phyloP scores from a whole-genome alignment of 2,113 vertebrate species.

The Caracal caracal region DNA sequence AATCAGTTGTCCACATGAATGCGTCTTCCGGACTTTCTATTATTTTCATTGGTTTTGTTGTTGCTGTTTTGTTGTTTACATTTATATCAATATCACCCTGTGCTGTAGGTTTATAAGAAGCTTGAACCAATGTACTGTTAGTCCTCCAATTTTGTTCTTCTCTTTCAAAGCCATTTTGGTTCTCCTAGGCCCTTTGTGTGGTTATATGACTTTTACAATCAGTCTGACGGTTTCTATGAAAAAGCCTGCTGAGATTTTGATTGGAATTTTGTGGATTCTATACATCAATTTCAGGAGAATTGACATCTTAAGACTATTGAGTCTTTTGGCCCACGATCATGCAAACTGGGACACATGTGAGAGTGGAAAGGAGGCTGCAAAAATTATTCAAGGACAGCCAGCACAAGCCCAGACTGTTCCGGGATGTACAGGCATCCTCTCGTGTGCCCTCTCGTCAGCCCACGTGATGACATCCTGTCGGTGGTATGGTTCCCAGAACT shows the following conservation, averaged over 20 bases:
- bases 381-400: not conserved
- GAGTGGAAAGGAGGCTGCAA: not conserved
- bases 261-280: not conserved
- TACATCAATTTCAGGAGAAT: not conserved
- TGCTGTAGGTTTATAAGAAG: not conserved
- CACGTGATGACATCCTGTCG: not conserved
- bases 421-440: not conserved
- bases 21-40: not conserved
- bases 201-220: not conserved
- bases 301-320: not conserved
- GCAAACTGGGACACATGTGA: not conserved
- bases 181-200: not conserved
- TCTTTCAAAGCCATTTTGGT: not conserved
- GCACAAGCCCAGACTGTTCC: not conserved
- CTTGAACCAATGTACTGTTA: not conserved
- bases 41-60: not conserved
- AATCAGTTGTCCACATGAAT: not conserved
- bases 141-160: not conserved
- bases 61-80: not conserved
- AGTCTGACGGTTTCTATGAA: not conserved
- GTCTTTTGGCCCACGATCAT: not conserved
- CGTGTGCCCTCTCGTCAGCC: not conserved
- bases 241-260: not conserved
- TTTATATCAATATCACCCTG: rapidly evolving
- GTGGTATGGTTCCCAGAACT: not conserved